A percentile compares a stretch with the other conserved stretches of the same genome.
Evolutionary conservation across 1,140 invertebrate genomes (phyloP).

Genomic region (Drosophila watanabei): DNA sequence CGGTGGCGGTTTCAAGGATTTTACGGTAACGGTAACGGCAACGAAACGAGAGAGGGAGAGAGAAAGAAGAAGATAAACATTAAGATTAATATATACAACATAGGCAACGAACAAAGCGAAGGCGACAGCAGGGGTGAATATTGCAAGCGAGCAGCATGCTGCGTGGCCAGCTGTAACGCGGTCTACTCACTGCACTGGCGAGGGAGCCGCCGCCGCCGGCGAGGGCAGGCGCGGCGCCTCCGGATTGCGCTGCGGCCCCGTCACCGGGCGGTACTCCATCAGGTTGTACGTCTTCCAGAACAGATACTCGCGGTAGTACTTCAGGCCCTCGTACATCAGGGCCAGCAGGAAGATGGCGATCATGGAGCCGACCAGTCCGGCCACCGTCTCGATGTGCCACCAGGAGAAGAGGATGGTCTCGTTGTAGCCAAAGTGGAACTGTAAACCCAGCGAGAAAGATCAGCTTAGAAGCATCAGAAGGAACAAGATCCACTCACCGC

Average conservation of each 20-base stretch:
- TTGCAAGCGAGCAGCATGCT: constrained; percentile 15
- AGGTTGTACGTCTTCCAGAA: constrained; percentile 93
- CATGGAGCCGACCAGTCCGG: constrained; percentile 93
- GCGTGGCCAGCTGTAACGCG: neutral
- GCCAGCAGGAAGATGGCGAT: constrained; percentile 94
- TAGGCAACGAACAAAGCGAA: constrained; percentile 16
- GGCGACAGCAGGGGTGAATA: neutral
- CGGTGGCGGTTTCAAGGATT: constrained; percentile 19
- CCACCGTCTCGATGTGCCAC: constrained; percentile 91
- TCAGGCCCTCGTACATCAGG: constrained; percentile 95
- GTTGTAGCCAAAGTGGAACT: constrained; percentile 92
- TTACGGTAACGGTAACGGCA: constrained; percentile 45
- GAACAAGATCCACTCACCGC: constrained; percentile 49
- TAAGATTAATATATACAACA: constrained; percentile 62
- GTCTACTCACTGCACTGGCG: constrained; percentile 90
- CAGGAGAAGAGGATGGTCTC: constrained; percentile 92
- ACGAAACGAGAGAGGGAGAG: constrained; percentile 27
- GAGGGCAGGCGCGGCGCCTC: constrained; percentile 71
- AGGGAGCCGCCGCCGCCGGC: constrained; percentile 70
- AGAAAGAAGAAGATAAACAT: constrained; percentile 62
- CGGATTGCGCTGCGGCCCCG: constrained; percentile 89
- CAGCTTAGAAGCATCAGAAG: neutral
- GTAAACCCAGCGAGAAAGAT: constrained; percentile 10
- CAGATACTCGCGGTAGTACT: constrained; percentile 94
- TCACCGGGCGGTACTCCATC: constrained; percentile 89